These are phyloP conservation scores for Drosophila diplacantha DNA, from an alignment of 2,888 invertebrate species.

Conservation along the genomic window DNA sequence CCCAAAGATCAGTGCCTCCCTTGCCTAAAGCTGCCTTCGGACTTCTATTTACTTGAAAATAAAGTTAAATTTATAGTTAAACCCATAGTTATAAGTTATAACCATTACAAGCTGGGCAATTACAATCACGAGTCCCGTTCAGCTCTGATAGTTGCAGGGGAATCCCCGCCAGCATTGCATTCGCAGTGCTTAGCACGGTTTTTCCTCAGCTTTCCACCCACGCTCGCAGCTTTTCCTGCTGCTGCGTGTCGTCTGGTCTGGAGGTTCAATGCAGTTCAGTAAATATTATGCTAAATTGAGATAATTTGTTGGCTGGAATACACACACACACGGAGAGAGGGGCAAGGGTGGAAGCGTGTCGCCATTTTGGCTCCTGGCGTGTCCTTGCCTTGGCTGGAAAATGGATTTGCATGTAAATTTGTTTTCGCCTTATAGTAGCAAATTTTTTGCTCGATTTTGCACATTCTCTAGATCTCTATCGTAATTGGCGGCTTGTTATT, in stretches of 20 bases:
- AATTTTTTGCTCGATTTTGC: slow-evolving; percentile 70
- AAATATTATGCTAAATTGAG: slow-evolving; percentile 71
- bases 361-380: slow-evolving; percentile 41
- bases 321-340: slow-evolving; percentile 11
- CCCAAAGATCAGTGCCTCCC: neutral
- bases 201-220: slow-evolving; percentile 4
- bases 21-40: no score
- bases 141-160: slow-evolving; percentile 7
- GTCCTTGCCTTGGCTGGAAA: slow-evolving; percentile 38
- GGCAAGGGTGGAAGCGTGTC: slow-evolving; percentile 18
- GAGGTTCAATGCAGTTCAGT: slow-evolving; percentile 69
- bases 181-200: slow-evolving; percentile 2
- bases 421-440: slow-evolving; percentile 67
- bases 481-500: slow-evolving; percentile 69
- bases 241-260: slow-evolving; percentile 13
- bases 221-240: neutral
- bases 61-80: neutral
- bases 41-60: rapidly evolving
- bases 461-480: slow-evolving; percentile 69
- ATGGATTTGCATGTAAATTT: slow-evolving; percentile 68
- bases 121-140: slow-evolving; percentile 9
- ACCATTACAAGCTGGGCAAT: neutral
- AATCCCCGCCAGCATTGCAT: neutral
- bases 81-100: neutral
- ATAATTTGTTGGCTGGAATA: slow-evolving; percentile 67